phyloP scores from a whole-genome alignment of 2,797 vertebrate genomes.

The Chaetodon trifasciatus region DNA sequence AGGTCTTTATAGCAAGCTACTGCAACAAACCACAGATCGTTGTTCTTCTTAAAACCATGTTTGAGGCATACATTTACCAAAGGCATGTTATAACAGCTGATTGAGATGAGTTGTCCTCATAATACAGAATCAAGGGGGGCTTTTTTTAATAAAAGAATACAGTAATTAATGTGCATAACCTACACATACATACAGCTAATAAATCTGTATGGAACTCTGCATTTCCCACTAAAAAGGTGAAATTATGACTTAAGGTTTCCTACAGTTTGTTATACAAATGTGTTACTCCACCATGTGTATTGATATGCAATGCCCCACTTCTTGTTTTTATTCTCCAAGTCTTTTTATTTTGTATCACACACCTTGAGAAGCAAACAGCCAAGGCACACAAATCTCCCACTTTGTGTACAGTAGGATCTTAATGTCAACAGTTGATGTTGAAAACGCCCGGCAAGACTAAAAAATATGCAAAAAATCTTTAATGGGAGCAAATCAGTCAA shows the following conservation, averaged over 20 bases:
- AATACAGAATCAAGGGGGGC: not conserved
- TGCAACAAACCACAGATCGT: conserved; percentile 61
- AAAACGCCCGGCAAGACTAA: not conserved
- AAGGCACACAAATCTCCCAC: not conserved
- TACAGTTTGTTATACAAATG: not conserved
- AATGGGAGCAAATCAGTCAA: not conserved
- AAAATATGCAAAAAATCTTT: not conserved
- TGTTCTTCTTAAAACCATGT: conserved; percentile 9
- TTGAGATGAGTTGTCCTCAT: not conserved
- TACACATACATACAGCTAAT: not conserved
- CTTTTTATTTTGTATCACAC: conserved; percentile 15
- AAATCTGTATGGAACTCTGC: not conserved
- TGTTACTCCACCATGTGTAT: not conserved
- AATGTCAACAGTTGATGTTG: not conserved
- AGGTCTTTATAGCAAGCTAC: conserved; percentile 82
- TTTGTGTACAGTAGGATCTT: not conserved
- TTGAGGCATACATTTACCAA: not conserved
- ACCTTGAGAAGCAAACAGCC: not conserved
- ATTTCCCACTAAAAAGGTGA: conserved; percentile 20
- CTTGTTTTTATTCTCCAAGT: not conserved
- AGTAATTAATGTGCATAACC: not conserved
- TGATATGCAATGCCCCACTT: not conserved
- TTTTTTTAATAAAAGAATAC: not conserved
- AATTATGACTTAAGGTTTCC: not conserved
- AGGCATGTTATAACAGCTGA: not conserved